Conservation (phyloP, 2,113 vertebrate genomes). For the Noturus placidus region DNA sequence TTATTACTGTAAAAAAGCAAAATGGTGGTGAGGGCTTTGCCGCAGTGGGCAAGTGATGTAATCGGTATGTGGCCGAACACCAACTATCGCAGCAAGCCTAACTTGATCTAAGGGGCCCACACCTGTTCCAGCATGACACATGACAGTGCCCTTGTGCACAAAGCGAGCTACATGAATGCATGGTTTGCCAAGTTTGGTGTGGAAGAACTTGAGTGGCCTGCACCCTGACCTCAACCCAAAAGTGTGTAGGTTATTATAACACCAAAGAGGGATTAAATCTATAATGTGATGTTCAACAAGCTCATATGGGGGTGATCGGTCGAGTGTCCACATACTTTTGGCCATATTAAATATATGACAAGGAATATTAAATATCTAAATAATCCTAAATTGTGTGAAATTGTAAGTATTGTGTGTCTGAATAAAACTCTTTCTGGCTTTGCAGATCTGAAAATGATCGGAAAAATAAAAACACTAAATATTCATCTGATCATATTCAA, state of each 20-base stretch:
- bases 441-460: slow-evolving; percentile 10
- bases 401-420: neutral
- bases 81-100: too few species aligned
- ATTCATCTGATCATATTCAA: neutral
- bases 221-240: neutral
- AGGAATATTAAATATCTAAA: neutral
- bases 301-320: neutral
- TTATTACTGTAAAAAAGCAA: too few species aligned
- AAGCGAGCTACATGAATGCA: too few species aligned
- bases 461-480: neutral
- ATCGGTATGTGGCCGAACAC: too few species aligned
- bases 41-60: too few species aligned
- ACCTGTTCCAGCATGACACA: neutral
- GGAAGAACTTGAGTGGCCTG: neutral
- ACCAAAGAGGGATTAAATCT: neutral
- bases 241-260: too few species aligned
- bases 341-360: too few species aligned
- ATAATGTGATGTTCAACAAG: neutral
- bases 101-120: neutral
- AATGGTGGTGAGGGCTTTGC: too few species aligned
- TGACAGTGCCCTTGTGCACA: neutral
- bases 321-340: neutral
- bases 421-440: neutral
- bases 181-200: neutral
- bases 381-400: neutral